Percentiles rank a stretch among this genome's conserved stretches.
These are phyloP conservation scores for Magallana nippona DNA, from an alignment of 2,888 invertebrate genomes.

Conservation along the genomic window DNA sequence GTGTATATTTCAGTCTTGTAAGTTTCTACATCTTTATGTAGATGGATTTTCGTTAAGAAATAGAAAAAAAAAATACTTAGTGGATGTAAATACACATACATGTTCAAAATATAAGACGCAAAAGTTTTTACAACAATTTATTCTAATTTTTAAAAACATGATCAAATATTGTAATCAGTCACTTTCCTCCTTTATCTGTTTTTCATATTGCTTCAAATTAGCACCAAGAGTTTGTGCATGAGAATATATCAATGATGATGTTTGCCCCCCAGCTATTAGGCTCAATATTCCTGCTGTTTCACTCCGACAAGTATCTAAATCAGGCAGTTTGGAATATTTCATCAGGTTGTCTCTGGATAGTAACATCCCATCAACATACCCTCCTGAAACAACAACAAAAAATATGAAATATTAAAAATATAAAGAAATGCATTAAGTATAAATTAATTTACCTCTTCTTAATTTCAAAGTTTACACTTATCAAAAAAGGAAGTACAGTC, in stretches of 20 bases:
- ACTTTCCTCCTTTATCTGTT: background rate
- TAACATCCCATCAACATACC: slow-evolving; percentile 15
- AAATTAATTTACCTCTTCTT: too few relatives aligned
- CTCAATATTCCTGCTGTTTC: slow-evolving; percentile 16
- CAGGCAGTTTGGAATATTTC: background rate
- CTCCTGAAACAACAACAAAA: background rate
- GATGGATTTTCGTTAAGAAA: too few relatives aligned
- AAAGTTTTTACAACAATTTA: too few relatives aligned
- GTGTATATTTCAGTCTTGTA: too few relatives aligned
- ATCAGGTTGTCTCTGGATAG: background rate
- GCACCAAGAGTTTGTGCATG: slow-evolving; percentile 26
- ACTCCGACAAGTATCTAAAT: background rate
- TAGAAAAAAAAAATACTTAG: too few relatives aligned
- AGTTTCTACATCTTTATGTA: too few relatives aligned
- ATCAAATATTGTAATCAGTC: background rate
- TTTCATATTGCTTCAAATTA: slow-evolving; percentile 22
- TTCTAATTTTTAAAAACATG: background rate
- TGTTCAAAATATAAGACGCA: too few relatives aligned
- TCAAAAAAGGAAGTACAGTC: too few relatives aligned
- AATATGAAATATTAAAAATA: background rate
- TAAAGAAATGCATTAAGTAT: background rate
- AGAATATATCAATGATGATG: slow-evolving; percentile 3
- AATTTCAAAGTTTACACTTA: too few relatives aligned
- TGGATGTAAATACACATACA: too few relatives aligned
- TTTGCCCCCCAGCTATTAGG: background rate